Evolutionary conservation across 2,797 vertebrate genomes (phyloP), one percentile per base, ranked within the genome.

Genomic region (Lutjanus campechanus): DNA sequence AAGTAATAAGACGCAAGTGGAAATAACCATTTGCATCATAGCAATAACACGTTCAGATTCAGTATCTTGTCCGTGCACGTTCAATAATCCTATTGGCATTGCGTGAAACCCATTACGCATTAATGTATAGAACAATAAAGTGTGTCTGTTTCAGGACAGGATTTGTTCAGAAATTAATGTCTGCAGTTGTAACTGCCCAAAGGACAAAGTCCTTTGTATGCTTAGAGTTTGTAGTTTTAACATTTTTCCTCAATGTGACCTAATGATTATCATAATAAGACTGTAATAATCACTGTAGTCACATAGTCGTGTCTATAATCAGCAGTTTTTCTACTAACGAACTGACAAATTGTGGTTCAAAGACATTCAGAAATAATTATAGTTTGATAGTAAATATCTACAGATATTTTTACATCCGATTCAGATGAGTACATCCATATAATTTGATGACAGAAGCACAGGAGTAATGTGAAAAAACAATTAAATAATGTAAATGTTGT

Each of bases 21-120:
- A 84, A 76, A 80, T 56, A 64, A 20, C 65, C 61, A 69, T 87
- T 88, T 89, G 81, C 79, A 77, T 88, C 88, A 91, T 73, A 93
- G 95, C 95, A 96, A 95, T 95, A 96, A 92, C 63, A 73, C 86
- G 61, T 89, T 83, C 76, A 76, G 62, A 88, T 86, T 83, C 77
- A 79, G 53, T 84, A 65, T 85, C 67, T 87, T 78, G 58, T 81
- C 62, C 55, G 22, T 81, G 65, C 77, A 89, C 22, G 40, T 81
- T 50, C 59, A 86, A 47, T 60, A 70, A 67, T 59, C 69, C 64
- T 50, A 51, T 64, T 76, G 73, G 69, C 70, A 81, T 36, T 36
- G 29, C 29, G 29, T 36, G 29, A 36, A 36, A 36, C 29, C 4
- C 4, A 36, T 36, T 36, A 36, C 29, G 29, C 29, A 53, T 82